Evolutionary conservation across 2,888 invertebrate species (phyloP).

Genomic region (Cryptus armator): DNA sequence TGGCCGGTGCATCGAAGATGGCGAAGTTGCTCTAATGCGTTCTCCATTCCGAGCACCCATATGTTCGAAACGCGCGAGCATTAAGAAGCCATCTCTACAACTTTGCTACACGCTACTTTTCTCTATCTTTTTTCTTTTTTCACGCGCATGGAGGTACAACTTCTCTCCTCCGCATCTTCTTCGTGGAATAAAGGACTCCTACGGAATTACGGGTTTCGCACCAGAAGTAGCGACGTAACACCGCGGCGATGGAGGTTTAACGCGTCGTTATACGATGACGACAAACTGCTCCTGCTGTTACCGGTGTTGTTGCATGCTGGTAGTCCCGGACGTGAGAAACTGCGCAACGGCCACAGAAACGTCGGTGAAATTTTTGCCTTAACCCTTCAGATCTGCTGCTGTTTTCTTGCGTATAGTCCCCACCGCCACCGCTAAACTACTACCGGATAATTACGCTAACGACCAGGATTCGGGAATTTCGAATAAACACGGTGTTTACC

Average conservation of each 20-base stretch:
- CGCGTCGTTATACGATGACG: conserved; percentile 67
- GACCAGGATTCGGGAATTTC: conserved; percentile 60
- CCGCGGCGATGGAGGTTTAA: conserved; percentile 64
- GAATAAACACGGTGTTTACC: conserved; percentile 49
- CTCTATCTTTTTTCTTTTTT: conserved; percentile 49
- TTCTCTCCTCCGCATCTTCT: conserved; percentile 37
- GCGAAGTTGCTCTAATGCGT: conserved; percentile 63
- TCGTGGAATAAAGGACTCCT: conserved; percentile 68
- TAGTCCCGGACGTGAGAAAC: conserved; percentile 60
- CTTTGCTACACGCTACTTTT: conserved; percentile 52
- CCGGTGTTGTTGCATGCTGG: not conserved
- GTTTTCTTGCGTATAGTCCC: conserved; percentile 18
- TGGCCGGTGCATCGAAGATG: conserved; percentile 55
- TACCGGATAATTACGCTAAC: conserved; percentile 64
- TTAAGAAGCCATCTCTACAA: conserved; percentile 59
- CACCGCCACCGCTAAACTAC: conserved; percentile 28
- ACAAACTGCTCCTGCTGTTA: conserved; percentile 51
- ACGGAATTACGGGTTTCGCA: conserved; percentile 70
- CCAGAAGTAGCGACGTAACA: conserved; percentile 62
- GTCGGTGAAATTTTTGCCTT: conserved; percentile 49
- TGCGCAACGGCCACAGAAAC: conserved; percentile 55
- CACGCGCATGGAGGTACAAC: conserved; percentile 10
- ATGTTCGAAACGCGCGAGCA: conserved; percentile 51
- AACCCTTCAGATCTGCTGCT: conserved; percentile 2
- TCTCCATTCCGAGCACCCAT: conserved; percentile 60